Conservation (phyloP, 2,888 invertebrate genomes). For the Drosophila falleni region DNA sequence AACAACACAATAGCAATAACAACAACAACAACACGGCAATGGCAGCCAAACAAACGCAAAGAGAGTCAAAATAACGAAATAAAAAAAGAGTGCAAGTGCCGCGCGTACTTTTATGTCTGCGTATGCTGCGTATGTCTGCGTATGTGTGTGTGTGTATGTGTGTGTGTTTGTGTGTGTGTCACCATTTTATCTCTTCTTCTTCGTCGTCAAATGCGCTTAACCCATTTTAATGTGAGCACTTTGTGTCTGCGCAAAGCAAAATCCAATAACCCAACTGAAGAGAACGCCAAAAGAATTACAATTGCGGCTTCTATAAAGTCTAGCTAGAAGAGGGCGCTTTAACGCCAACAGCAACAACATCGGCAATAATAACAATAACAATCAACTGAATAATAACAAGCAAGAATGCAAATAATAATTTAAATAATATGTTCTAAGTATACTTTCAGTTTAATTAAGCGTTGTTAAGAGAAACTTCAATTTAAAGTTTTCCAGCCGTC, state of each 20-base stretch:
- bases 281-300: slow-evolving; percentile 47
- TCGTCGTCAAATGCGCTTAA: slow-evolving; percentile 58
- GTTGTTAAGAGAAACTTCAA: neutral
- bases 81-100: slow-evolving; percentile 65
- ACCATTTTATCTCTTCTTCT: slow-evolving; percentile 37
- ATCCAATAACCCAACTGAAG: slow-evolving; percentile 51
- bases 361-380: slow-evolving; percentile 11
- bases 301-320: slow-evolving; percentile 29
- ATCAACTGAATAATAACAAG: slow-evolving; percentile 5
- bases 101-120: slow-evolving; percentile 27
- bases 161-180: slow-evolving; percentile 25
- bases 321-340: slow-evolving; percentile 35
- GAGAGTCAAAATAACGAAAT: slow-evolving; percentile 25
- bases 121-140: slow-evolving; percentile 9
- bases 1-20: slow-evolving; percentile 35
- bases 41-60: slow-evolving; percentile 59
- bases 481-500: too few species aligned
- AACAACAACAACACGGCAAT: slow-evolving; percentile 19
- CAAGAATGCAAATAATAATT: slow-evolving; percentile 33
- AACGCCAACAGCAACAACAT: slow-evolving; percentile 1
- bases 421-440: neutral
- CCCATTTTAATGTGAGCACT: slow-evolving; percentile 54
- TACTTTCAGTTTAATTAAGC: neutral
- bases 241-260: slow-evolving; percentile 45
- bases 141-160: slow-evolving; percentile 7